Percentiles rank a stretch among this genome's conserved stretches.
Conservation (phyloP, 1,140 invertebrate genomes). For the Sycophaga agraensis region DNA sequence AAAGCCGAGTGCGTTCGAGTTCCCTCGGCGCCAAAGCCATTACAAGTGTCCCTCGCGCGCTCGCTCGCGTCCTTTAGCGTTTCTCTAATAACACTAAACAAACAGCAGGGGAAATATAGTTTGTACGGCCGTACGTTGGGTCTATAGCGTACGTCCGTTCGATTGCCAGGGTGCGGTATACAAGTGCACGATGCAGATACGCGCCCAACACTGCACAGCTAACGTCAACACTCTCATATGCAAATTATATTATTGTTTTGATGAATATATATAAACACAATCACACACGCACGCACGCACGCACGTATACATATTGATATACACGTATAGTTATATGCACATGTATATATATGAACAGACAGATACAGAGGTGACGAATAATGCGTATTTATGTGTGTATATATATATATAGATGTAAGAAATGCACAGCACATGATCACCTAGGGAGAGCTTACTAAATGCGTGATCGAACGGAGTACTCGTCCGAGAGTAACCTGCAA, state of each 20-base stretch:
- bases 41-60: too few relatives aligned
- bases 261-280: too few relatives aligned
- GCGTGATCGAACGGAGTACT: constrained; percentile 59
- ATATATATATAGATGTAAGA: constrained; percentile 38
- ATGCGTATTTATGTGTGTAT: constrained; percentile 21
- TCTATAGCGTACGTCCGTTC: too few relatives aligned
- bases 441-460: constrained; percentile 56
- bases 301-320: constrained; percentile 26
- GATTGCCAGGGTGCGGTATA: background rate
- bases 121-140: too few relatives aligned
- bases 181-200: background rate
- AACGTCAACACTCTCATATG: constrained; percentile 30
- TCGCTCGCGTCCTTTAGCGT: too few relatives aligned
- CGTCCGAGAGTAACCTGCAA: constrained; percentile 59
- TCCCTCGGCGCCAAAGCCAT: too few relatives aligned
- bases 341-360: background rate
- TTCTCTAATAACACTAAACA: too few relatives aligned
- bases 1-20: too few relatives aligned
- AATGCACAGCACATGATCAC: constrained; percentile 53
- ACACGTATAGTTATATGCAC: too few relatives aligned
- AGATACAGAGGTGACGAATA: background rate
- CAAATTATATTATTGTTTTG: constrained; percentile 39
- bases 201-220: constrained; percentile 14
- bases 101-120: too few relatives aligned
- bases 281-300: background rate